Conservation (phyloP, 1,140 invertebrate species). For the Vanessa tameamea region DNA sequence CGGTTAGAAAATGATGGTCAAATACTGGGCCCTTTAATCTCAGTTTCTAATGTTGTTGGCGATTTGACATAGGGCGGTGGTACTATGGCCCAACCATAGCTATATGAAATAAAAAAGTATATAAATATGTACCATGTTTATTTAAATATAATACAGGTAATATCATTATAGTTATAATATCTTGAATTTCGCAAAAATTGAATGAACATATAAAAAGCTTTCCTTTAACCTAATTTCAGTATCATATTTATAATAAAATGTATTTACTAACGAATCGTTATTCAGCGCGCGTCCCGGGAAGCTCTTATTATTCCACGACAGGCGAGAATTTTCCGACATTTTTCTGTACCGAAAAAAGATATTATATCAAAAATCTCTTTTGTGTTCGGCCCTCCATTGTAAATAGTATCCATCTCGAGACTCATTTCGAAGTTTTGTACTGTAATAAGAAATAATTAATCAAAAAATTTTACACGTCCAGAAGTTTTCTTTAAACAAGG, state of each 20-base stretch:
- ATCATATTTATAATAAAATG: not conserved
- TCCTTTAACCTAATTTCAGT: not conserved
- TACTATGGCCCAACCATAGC: too few relatives aligned
- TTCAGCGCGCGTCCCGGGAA: constrained; percentile 5
- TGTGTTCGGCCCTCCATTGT: constrained; percentile 11
- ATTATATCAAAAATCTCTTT: constrained; percentile 14
- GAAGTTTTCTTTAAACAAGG: too few relatives aligned
- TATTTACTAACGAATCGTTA: not conserved
- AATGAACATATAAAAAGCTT: not conserved
- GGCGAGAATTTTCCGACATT: not conserved
- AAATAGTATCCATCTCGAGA: not conserved
- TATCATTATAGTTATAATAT: too few relatives aligned
- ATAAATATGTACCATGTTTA: too few relatives aligned
- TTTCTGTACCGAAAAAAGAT: constrained; percentile 14
- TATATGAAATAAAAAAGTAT: too few relatives aligned
- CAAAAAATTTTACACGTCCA: too few relatives aligned
- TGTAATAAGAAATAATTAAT: too few relatives aligned
- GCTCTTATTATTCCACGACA: constrained; percentile 22
- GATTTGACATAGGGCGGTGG: too few relatives aligned
- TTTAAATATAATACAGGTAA: too few relatives aligned
- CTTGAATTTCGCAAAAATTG: not conserved
- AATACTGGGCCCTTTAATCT: too few relatives aligned
- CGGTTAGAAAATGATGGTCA: too few relatives aligned
- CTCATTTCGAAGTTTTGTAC: not conserved
- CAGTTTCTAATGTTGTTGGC: too few relatives aligned